Evolutionary conservation across 1,140 invertebrate genomes (phyloP), one percentile per base, ranked within the genome.

Genomic region (Drosophila eugracilis): DNA sequence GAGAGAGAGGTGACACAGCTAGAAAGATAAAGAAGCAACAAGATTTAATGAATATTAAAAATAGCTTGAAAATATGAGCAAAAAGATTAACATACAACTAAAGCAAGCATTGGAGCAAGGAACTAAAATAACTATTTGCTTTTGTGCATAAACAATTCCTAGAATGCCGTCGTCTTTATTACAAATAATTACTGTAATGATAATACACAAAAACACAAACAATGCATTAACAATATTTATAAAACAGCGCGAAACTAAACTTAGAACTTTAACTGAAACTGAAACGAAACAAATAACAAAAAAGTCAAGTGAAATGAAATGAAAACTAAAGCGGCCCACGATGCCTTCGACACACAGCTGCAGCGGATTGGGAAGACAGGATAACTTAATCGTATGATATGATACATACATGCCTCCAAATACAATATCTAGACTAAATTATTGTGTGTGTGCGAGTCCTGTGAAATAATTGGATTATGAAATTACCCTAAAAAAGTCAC

Each of bases 141-240:
- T 86, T 52, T 81, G 52, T 83, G 83, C 71, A 75, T 76, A 75
- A 71, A 86, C 52, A 88, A 88, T 88, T 88, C 83, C 78, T 88
- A 88, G 74, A 88, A 88, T 88, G 83, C 84, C 70, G 83, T 88
- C 83, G 83, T 88, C 78, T 83, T 84, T 84, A 83, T 75, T 78
- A 78, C 58, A 77, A 85, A 70, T 77, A 79, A 65, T 69, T 55
- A 75, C 34, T 72, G 65, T 66, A 84, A 85, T 66, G 44, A 75
- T 63, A 69, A 53, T 28, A 72, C 42, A 67, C 36, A 65, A 37
- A 52, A 59, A 65, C 55, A 63, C 28, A 42, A 37, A 36, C 45
- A 39, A 60, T 41, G 54, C 55, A 67, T 60, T 53, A 74, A 58
- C 17, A 57, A 74, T 54, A 75, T 54, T 60, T 50, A 78, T 74